phyloP scores from a whole-genome alignment of 2,797 vertebrate species.

The Petrocephalus sullivani region DNA sequence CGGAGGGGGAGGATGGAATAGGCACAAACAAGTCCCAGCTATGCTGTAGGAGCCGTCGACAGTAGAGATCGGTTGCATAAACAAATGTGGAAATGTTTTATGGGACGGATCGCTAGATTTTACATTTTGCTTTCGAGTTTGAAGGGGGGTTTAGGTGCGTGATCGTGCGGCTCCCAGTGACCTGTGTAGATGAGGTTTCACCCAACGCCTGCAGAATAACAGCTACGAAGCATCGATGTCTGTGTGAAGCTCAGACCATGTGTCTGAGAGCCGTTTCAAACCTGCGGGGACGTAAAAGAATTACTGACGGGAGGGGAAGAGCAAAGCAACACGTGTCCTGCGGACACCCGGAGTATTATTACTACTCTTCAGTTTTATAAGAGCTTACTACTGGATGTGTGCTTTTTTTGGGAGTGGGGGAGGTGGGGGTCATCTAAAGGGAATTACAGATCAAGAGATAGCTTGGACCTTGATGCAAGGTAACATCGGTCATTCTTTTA shows the following conservation, averaged over 20 bases:
- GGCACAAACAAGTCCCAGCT: background rate
- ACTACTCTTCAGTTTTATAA: slow-evolving; percentile 40
- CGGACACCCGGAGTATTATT: background rate
- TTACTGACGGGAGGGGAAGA: background rate
- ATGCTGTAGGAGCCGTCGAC: background rate
- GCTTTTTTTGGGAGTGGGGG: slow-evolving; percentile 27
- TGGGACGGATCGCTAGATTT: background rate
- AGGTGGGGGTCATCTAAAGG: slow-evolving; percentile 45
- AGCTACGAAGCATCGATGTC: background rate
- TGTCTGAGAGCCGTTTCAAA: background rate
- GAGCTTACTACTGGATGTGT: slow-evolving; percentile 33
- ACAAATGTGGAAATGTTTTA: background rate
- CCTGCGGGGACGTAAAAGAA: slow-evolving; percentile 15
- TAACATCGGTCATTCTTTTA: slow-evolving; percentile 57
- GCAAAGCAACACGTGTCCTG: background rate
- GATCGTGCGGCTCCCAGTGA: background rate
- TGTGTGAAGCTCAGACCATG: background rate
- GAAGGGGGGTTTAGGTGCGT: background rate
- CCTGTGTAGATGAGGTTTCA: background rate
- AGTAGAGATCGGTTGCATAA: background rate
- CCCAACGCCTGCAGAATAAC: background rate
- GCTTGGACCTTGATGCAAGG: slow-evolving; percentile 48
- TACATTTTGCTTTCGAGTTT: background rate
- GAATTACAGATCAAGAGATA: slow-evolving; percentile 43
- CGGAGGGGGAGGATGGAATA: background rate